phyloP scores from a whole-genome alignment of 1,140 invertebrate genomes.

The Drosophila littoralis region DNA sequence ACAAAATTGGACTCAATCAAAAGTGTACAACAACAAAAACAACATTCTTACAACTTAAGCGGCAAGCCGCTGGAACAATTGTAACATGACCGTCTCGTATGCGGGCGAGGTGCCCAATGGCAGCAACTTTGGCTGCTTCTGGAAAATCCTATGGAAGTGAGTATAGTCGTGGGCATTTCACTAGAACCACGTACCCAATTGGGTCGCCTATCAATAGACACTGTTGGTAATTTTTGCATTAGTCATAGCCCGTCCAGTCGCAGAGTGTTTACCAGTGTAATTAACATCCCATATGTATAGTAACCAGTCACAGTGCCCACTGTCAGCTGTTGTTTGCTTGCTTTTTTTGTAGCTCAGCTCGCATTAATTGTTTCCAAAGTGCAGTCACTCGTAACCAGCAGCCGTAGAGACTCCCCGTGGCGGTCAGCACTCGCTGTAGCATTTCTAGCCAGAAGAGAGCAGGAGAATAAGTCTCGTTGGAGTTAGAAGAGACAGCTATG shows the following conservation, averaged over 20 bases:
- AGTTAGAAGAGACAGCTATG: constrained; percentile 13
- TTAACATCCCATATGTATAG: constrained; percentile 61
- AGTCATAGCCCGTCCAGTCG: constrained; percentile 51
- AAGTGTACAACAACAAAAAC: constrained; percentile 27
- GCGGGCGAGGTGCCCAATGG: constrained; percentile 94
- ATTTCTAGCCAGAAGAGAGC: constrained; percentile 9
- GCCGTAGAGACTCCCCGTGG: constrained; percentile 20
- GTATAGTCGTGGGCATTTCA: constrained; percentile 80
- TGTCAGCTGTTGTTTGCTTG: constrained; percentile 44
- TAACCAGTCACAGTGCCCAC: constrained; percentile 26
- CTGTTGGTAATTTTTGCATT: constrained; percentile 51
- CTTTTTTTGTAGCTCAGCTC: constrained; percentile 37
- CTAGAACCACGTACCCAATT: constrained; percentile 14
- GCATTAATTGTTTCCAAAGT: constrained; percentile 65
- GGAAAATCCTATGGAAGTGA: constrained; percentile 93
- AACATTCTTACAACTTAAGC: constrained; percentile 24
- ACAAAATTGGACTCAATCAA: constrained; percentile 26
- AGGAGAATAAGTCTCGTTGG: constrained; percentile 2
- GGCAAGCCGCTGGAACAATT: constrained; percentile 3
- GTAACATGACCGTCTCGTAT: constrained; percentile 93
- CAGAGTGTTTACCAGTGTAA: constrained; percentile 59
- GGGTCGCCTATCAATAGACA: constrained; percentile 20
- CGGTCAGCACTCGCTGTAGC: constrained; percentile 13
- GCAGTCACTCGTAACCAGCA: constrained; percentile 71
- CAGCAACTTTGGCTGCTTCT: constrained; percentile 95